phyloP scores from a whole-genome alignment of 2,113 vertebrate genomes.

The Hypomesus transpacificus region DNA sequence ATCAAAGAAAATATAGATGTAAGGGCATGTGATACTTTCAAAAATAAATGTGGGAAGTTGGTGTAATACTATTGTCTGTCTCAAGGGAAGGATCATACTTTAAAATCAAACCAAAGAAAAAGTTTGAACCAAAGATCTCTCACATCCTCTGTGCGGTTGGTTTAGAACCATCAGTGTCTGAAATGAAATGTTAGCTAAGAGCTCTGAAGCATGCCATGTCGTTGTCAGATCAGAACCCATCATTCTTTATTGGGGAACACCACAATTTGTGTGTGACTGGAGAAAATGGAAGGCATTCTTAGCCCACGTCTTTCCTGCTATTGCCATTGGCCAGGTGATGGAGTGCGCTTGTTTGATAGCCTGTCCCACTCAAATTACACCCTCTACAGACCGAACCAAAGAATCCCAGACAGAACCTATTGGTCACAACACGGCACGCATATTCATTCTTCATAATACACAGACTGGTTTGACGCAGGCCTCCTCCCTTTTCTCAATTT shows the following conservation, averaged over 20 bases:
- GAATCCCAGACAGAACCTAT: slow-evolving; percentile 19
- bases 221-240: no score
- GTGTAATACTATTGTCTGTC: neutral
- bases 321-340: slow-evolving; percentile 10
- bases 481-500: neutral
- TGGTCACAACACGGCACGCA: slow-evolving; percentile 8
- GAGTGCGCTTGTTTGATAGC: slow-evolving; percentile 10
- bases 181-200: no score
- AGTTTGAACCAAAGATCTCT: no score
- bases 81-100: neutral
- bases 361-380: slow-evolving; percentile 27
- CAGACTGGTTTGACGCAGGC: neutral
- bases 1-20: slow-evolving; percentile 16
- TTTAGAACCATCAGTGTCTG: no score
- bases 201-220: no score
- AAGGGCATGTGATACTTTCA: neutral
- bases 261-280: neutral
- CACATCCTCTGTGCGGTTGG: no score
- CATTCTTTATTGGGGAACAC: no score
- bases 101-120: neutral
- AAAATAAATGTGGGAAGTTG: neutral
- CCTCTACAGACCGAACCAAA: neutral
- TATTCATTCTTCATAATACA: slow-evolving; percentile 23
- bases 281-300: neutral
- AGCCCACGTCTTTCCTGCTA: neutral